Evolutionary conservation across 1,140 invertebrate genomes (phyloP), one percentile per base, ranked within the genome.

Genomic region (Steinernema khuongi): DNA sequence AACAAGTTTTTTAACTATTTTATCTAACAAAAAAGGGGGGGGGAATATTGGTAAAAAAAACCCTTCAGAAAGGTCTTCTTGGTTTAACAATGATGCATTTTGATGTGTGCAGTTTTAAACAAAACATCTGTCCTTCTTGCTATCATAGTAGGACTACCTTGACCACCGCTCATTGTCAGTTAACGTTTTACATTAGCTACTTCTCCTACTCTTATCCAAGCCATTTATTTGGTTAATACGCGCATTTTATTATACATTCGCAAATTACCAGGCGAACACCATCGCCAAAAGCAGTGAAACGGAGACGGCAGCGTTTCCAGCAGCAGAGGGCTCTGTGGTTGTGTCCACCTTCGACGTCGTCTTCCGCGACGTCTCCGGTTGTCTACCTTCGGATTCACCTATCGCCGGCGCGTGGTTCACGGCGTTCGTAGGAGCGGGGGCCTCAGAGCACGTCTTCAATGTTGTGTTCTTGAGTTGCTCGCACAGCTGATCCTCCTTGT

Each of bases 401-500:
- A 60, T 60, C 19, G 14, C 50, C 50, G 50, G 50, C 50, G 50
- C 14, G 19, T 60, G 50, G 50, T 60, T 60, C 14, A 60, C 26
- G 4, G 7, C 26, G 50, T 60, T 2, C 50, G 50, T 4, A 4
- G 50, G 50, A 11, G 50, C 14, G 22, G 19, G 14, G 14, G 14
- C 50, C 4, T 22, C 50, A 26, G 14, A n/a, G 79, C 80, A 81
- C 36, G 81, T 26, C 22, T 44, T 44, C n/a, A 83, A 67, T 14
- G 78, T 72, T 26, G 70, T 60, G 18, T 81, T 79, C 28, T 68
- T 71, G 28, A 81, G 43, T 31, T 81, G 82, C 17, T 67, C 70
- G 67, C 80, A 81, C 1, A 81, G 43, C 17, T 73, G 69, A 73
- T 81, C 80, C 30, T 81, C 80, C 31, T 81, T 81, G 44, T 81